phyloP scores from a whole-genome alignment of 2,888 invertebrate genomes.

The Alloscopus bannaensis region DNA sequence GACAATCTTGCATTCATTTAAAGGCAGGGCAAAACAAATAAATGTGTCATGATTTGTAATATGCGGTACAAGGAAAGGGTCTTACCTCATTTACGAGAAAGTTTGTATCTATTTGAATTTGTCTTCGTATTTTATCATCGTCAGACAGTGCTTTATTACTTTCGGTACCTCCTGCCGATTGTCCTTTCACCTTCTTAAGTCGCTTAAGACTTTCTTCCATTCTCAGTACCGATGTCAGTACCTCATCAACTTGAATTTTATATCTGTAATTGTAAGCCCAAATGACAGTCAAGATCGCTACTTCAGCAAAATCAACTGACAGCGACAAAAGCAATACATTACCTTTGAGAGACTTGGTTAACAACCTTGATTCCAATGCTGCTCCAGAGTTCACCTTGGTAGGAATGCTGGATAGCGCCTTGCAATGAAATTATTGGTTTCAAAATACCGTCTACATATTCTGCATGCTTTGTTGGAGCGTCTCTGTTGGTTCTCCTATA shows the following conservation, averaged over 20 bases:
- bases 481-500: slow-evolving; percentile 95
- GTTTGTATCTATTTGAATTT: slow-evolving; percentile 90
- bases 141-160: slow-evolving; percentile 84
- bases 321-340: no score
- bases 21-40: not conserved
- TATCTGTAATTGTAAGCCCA: slow-evolving; percentile 74
- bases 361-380: slow-evolving; percentile 63
- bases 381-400: slow-evolving; percentile 68
- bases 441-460: slow-evolving; percentile 82
- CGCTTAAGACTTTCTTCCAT: slow-evolving; percentile 95
- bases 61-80: not conserved
- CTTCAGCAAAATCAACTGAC: not conserved
- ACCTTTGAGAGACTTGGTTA: slow-evolving; percentile 63
- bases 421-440: slow-evolving; percentile 65
- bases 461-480: slow-evolving; percentile 86
- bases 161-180: slow-evolving; percentile 74
- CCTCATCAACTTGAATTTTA: slow-evolving; percentile 84
- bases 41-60: not conserved
- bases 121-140: slow-evolving; percentile 95
- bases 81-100: slow-evolving; percentile 82
- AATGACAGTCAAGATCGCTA: not conserved
- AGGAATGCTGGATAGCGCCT: slow-evolving; percentile 31
- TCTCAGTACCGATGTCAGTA: slow-evolving; percentile 93
- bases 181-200: slow-evolving; percentile 88
- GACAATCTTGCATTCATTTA: not conserved